Evolutionary conservation across 2,797 vertebrate species (phyloP).

Genomic region (Notamacropus eugenii): DNA sequence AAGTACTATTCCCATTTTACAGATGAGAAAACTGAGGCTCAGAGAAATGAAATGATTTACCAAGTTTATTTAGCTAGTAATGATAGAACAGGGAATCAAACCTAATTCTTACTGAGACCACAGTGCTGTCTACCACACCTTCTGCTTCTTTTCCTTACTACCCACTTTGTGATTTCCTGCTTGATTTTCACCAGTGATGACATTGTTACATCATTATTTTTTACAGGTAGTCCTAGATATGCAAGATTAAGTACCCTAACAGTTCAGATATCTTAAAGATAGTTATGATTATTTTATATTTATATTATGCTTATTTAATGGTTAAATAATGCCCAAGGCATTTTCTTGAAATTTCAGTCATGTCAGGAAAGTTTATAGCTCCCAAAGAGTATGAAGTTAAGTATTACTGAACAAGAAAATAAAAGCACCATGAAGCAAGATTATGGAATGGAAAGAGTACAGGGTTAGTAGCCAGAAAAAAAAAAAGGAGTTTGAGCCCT

Average conservation of each 20-base stretch:
- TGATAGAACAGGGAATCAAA: background rate
- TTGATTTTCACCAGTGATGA: background rate
- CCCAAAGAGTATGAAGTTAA: background rate
- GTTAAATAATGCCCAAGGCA: background rate
- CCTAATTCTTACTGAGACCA: background rate
- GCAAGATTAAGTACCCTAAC: background rate
- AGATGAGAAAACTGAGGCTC: background rate
- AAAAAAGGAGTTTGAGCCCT: background rate
- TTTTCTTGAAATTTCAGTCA: background rate
- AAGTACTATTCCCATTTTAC: background rate
- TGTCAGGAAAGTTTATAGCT: background rate
- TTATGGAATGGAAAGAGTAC: background rate
- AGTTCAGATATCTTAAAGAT: background rate
- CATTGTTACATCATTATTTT: background rate
- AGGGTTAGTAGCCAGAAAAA: background rate
- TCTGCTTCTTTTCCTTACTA: background rate
- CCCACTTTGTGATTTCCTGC: background rate
- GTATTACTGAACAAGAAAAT: background rate
- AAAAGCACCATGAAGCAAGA: background rate
- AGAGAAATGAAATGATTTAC: background rate
- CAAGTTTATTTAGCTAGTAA: background rate
- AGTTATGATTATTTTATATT: background rate
- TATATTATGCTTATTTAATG: background rate
- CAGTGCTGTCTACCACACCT: background rate
- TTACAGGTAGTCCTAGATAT: background rate